Conservation (phyloP, 1,140 invertebrate species). For the Heliconius hermathena region DNA sequence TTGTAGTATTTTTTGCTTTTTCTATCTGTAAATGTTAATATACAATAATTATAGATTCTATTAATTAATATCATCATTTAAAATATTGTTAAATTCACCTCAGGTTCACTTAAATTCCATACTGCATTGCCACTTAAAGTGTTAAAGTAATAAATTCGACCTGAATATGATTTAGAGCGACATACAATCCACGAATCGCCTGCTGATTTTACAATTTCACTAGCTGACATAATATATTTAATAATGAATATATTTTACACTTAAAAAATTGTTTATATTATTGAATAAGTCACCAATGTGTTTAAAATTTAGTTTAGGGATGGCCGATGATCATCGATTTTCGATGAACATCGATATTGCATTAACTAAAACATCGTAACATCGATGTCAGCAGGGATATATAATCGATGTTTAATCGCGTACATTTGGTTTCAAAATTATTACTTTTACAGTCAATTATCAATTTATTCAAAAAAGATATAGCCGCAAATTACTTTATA, state of each 20-base stretch:
- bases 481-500: no score
- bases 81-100: slow-evolving; percentile 43
- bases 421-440: no score
- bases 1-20: slow-evolving; percentile 48
- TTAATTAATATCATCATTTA: background rate
- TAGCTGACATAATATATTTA: slow-evolving; percentile 28
- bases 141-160: slow-evolving; percentile 63
- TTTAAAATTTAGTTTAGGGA: no score
- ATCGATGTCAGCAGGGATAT: no score
- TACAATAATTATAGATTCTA: background rate
- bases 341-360: no score
- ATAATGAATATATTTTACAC: background rate
- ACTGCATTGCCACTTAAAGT: slow-evolving; percentile 56
- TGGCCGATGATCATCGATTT: no score
- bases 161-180: slow-evolving; percentile 54
- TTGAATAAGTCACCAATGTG: no score
- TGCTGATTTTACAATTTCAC: slow-evolving; percentile 38
- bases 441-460: no score
- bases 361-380: no score
- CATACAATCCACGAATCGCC: slow-evolving; percentile 56
- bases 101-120: slow-evolving; percentile 57
- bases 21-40: slow-evolving; percentile 48
- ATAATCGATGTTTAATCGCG: no score
- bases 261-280: background rate
- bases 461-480: no score